Percentiles rank a stretch among this genome's conserved stretches.
phyloP scores from a whole-genome alignment of 2,797 vertebrate species.

The Ibycter americanus region DNA sequence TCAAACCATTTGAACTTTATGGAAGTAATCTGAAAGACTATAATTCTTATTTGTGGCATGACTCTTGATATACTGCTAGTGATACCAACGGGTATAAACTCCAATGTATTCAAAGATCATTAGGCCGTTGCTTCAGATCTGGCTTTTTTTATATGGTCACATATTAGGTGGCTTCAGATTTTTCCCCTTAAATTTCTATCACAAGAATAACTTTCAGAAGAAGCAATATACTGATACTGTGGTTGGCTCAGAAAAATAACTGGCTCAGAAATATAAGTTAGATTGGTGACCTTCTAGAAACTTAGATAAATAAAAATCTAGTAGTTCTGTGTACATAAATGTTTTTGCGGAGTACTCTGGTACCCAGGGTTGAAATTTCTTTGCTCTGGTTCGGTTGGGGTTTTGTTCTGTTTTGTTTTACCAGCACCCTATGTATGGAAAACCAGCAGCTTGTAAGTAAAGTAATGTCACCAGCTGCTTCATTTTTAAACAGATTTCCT shows the following conservation, averaged over 20 bases:
- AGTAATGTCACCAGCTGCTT: background rate
- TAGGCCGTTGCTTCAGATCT: background rate
- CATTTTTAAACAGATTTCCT: background rate
- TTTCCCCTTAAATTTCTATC: background rate
- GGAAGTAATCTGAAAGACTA: background rate
- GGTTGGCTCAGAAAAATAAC: background rate
- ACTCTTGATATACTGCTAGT: background rate
- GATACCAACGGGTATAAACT: background rate
- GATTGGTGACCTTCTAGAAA: background rate
- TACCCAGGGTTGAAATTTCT: background rate
- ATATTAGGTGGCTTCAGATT: background rate
- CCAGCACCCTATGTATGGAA: background rate
- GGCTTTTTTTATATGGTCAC: background rate
- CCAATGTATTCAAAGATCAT: background rate
- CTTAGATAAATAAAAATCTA: background rate
- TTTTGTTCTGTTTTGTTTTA: background rate
- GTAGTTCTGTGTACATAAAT: background rate
- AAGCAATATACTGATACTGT: background rate
- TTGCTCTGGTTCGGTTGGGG: background rate
- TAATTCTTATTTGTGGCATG: background rate
- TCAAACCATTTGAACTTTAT: background rate
- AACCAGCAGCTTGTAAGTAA: background rate
- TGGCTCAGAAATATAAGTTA: background rate
- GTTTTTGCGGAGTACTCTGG: background rate
- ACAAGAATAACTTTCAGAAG: background rate